A percentile compares a stretch with the other conserved stretches of the same genome.
Conservation (phyloP, 2,797 vertebrate species). For the Mallotus villosus region DNA sequence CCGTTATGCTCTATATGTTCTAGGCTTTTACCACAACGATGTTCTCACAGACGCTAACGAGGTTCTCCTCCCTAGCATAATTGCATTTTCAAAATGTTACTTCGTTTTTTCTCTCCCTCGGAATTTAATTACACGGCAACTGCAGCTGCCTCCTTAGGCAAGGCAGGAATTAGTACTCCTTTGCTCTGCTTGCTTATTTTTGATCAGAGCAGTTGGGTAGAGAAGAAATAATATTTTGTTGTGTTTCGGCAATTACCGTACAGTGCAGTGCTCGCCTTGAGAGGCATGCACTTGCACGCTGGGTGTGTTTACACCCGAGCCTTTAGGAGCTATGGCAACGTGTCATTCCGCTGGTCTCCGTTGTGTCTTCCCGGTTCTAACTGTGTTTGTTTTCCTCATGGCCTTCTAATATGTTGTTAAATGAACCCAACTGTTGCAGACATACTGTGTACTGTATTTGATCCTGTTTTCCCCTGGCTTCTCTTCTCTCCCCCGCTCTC, state of each 20-base stretch:
- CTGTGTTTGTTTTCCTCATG: too few relatives aligned
- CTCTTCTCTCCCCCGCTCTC: too few relatives aligned
- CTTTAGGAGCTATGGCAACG: too few relatives aligned
- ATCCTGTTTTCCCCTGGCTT: too few relatives aligned
- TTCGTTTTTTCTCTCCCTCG: background rate
- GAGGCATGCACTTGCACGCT: too few relatives aligned
- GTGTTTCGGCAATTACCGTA: background rate
- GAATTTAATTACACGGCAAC: constrained; percentile 10
- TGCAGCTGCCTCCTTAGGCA: background rate
- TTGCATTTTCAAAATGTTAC: background rate
- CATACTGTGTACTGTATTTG: too few relatives aligned
- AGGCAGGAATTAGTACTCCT: background rate
- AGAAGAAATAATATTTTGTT: background rate
- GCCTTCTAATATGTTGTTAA: too few relatives aligned
- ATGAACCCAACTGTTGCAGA: too few relatives aligned
- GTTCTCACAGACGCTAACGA: too few relatives aligned
- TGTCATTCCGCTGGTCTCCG: too few relatives aligned
- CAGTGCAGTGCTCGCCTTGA: background rate
- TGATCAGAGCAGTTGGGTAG: background rate
- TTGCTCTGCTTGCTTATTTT: background rate
- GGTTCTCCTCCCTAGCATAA: background rate
- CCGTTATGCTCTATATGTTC: background rate
- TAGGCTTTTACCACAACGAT: background rate
- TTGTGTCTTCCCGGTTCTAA: too few relatives aligned
- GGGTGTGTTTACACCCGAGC: background rate